A percentile compares a stretch with the other conserved stretches of the same genome.
Conservation (phyloP, 2,113 vertebrate species). For the Crotalus tigris region DNA sequence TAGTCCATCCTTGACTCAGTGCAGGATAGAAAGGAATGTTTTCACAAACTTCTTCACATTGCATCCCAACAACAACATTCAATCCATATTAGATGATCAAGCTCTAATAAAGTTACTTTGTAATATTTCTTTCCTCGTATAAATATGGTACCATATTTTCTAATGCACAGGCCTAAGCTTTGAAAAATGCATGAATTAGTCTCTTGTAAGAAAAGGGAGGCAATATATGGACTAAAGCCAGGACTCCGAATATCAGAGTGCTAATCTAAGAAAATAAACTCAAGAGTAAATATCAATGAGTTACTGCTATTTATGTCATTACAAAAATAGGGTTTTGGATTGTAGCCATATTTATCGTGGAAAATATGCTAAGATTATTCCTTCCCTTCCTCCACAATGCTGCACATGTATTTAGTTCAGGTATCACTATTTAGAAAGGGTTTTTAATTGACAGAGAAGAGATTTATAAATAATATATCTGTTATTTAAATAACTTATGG, state of each 20-base stretch:
- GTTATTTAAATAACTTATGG: neutral
- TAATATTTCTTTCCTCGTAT: neutral
- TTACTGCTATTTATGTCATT: neutral
- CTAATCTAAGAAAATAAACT: neutral
- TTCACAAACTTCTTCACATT: neutral
- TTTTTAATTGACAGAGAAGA: neutral
- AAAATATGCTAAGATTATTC: neutral
- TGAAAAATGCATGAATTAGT: neutral
- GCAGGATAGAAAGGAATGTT: neutral
- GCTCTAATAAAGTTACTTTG: neutral
- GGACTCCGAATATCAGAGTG: neutral
- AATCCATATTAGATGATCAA: neutral
- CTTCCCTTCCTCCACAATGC: neutral
- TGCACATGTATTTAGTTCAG: neutral
- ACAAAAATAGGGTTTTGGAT: neutral
- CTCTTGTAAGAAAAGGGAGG: neutral
- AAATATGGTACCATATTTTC: neutral
- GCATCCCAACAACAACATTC: neutral
- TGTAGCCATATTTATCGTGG: neutral
- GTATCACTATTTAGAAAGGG: neutral
- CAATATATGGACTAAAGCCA: neutral
- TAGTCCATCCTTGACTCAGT: neutral
- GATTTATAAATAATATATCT: neutral
- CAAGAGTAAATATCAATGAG: neutral
- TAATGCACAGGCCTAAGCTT: neutral